Evolutionary conservation across 2,113 vertebrate species (phyloP).

Genomic region (Seriola dumerili): DNA sequence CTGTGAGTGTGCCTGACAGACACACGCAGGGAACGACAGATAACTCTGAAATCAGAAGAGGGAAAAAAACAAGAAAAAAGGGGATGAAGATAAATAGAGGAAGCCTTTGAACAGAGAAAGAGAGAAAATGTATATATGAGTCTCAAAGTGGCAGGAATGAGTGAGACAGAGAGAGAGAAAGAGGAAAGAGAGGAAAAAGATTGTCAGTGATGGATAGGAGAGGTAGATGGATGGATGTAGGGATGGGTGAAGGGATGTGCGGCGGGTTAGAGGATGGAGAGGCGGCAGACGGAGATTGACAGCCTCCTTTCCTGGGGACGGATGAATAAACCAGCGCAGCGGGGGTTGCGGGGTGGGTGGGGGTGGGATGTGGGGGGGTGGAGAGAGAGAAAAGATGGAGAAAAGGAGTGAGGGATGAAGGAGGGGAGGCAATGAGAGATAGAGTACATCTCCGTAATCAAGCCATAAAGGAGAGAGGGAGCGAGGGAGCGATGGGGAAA

Average conservation of each 20-base stretch:
- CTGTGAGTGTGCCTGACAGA: conserved; percentile 33
- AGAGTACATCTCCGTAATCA: conserved; percentile 79
- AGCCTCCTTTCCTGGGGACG: conserved; percentile 72
- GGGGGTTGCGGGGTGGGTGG: conserved; percentile 28
- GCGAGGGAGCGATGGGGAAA: conserved; percentile 64
- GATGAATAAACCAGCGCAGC: conserved; percentile 75
- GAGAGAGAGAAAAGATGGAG: conserved; percentile 41
- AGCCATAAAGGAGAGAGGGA: conserved; percentile 71
- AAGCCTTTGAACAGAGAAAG: conserved; percentile 40
- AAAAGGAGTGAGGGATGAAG: conserved; percentile 44
- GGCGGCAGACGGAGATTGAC: conserved; percentile 73
- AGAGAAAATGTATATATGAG: conserved; percentile 28
- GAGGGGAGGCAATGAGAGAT: conserved; percentile 69
- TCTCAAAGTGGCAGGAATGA: conserved; percentile 60
- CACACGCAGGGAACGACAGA: conserved; percentile 50
- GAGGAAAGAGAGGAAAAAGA: conserved; percentile 19
- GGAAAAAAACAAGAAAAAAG: conserved; percentile 21
- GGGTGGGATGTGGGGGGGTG: conserved; percentile 3
- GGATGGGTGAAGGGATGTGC: conserved; percentile 51
- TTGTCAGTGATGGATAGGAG: conserved; percentile 63
- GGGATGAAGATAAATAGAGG: conserved; percentile 61
- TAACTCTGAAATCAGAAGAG: conserved; percentile 38
- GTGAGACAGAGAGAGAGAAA: conserved; percentile 41
- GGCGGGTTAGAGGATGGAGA: conserved; percentile 62
- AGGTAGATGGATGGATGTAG: conserved; percentile 54